These are phyloP conservation scores for Cephus nigrinus DNA, from an alignment of 2,888 invertebrate genomes.

Conservation along the genomic window DNA sequence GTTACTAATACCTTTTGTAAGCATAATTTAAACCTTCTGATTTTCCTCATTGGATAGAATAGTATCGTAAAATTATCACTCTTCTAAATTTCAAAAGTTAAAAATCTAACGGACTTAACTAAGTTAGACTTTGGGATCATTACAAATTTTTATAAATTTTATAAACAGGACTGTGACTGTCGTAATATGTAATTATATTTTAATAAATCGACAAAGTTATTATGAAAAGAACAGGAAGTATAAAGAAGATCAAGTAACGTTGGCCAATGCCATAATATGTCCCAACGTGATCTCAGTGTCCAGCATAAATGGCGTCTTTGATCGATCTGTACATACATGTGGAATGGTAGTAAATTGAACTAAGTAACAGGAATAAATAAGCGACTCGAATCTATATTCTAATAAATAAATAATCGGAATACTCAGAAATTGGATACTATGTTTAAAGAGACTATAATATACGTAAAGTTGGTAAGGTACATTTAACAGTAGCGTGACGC, in stretches of 20 bases:
- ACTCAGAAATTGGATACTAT: background rate
- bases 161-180: background rate
- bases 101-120: no score
- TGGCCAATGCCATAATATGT: background rate
- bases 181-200: background rate
- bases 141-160: background rate
- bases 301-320: background rate
- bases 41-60: background rate
- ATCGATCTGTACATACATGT: background rate
- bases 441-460: background rate
- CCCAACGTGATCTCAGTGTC: background rate
- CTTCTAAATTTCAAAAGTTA: background rate
- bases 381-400: background rate
- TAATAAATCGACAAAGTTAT: background rate
- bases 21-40: background rate
- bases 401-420: background rate
- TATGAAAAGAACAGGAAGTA: background rate
- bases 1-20: background rate
- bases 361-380: background rate
- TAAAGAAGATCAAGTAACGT: background rate
- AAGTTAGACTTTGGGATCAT: background rate
- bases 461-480: background rate
- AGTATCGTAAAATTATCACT: background rate
- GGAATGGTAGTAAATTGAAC: background rate
- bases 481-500: constrained; percentile 12